phyloP scores from a whole-genome alignment of 37 sponge, comb jelly and placozoan species.

The Axinella damicornis region DNA sequence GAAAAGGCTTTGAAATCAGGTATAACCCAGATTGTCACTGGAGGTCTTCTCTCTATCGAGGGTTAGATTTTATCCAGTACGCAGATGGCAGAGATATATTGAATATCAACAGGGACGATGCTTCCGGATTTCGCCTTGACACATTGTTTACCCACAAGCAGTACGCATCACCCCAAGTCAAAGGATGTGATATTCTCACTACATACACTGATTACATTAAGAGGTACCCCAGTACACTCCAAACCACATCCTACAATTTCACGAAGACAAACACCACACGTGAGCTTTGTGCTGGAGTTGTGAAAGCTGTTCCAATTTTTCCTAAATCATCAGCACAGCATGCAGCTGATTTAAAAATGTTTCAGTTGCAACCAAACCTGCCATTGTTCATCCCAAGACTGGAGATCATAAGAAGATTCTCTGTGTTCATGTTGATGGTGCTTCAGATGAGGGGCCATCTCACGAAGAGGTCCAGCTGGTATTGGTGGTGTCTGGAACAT shows the following conservation, averaged over 20 bases:
- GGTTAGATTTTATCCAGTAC: constrained; percentile 33
- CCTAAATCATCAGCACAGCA: background rate
- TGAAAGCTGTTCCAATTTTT: background rate
- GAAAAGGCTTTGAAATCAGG: background rate
- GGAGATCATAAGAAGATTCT: constrained; percentile 1
- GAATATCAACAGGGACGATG: constrained; percentile 68
- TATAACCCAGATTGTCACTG: constrained; percentile 56
- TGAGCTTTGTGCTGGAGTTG: constrained; percentile 47
- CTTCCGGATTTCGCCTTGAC: constrained; percentile 57
- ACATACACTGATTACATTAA: constrained; percentile 36
- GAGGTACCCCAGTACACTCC: constrained; percentile 9
- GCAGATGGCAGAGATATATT: constrained; percentile 26
- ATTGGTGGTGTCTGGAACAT: too few species aligned
- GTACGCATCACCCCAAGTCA: constrained; percentile 32
- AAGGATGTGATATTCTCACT: constrained; percentile 19
- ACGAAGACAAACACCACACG: constrained; percentile 3
- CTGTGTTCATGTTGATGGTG: constrained; percentile 22
- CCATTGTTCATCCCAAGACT: background rate
- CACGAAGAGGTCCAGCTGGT: too few species aligned
- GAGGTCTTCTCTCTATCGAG: constrained; percentile 17
- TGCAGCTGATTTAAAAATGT: background rate
- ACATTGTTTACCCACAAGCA: constrained; percentile 43
- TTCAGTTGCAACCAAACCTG: background rate
- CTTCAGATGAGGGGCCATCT: constrained; percentile 14
- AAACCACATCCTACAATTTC: constrained; percentile 16